Conservation (phyloP, 1,140 invertebrate species). For the Brachionus calyciflorus region DNA sequence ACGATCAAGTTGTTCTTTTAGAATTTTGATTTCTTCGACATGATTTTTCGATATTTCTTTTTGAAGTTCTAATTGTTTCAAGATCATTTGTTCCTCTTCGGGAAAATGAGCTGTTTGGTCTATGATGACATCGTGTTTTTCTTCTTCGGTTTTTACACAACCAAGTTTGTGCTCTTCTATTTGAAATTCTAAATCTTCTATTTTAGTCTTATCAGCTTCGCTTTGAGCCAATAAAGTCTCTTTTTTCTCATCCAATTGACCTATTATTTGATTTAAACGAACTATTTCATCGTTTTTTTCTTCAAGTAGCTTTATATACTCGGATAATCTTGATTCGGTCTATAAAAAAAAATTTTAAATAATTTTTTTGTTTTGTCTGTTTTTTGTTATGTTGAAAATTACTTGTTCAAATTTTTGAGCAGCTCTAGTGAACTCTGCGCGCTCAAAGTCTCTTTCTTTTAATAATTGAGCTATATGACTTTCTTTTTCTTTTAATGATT, state of each 20-base stretch:
- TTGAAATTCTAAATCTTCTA: slow-evolving; percentile 84
- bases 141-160: slow-evolving; percentile 36
- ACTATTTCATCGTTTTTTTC: slow-evolving; percentile 55
- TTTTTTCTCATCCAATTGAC: slow-evolving; percentile 73
- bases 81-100: not conserved
- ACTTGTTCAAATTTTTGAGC: slow-evolving; percentile 69
- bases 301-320: slow-evolving; percentile 63
- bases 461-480: slow-evolving; percentile 83
- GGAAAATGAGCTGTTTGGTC: not conserved
- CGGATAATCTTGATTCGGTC: slow-evolving; percentile 53
- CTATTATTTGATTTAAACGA: slow-evolving; percentile 52
- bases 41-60: slow-evolving; percentile 16
- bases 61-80: slow-evolving; percentile 34
- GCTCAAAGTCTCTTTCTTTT: slow-evolving; percentile 81
- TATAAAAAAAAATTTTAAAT: not conserved
- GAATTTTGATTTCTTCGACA: slow-evolving; percentile 20
- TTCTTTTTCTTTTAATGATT: slow-evolving; percentile 84
- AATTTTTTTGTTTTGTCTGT: not conserved
- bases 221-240: slow-evolving; percentile 53
- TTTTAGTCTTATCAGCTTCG: slow-evolving; percentile 62
- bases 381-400: slow-evolving; percentile 53
- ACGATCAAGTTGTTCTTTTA: slow-evolving; percentile 39
- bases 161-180: slow-evolving; percentile 77
- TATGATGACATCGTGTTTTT: not conserved
- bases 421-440: slow-evolving; percentile 73